Evolutionary conservation across 2,113 vertebrate species (phyloP), one percentile per base, ranked within the genome.

Genomic region (Platysternon megacephalum): DNA sequence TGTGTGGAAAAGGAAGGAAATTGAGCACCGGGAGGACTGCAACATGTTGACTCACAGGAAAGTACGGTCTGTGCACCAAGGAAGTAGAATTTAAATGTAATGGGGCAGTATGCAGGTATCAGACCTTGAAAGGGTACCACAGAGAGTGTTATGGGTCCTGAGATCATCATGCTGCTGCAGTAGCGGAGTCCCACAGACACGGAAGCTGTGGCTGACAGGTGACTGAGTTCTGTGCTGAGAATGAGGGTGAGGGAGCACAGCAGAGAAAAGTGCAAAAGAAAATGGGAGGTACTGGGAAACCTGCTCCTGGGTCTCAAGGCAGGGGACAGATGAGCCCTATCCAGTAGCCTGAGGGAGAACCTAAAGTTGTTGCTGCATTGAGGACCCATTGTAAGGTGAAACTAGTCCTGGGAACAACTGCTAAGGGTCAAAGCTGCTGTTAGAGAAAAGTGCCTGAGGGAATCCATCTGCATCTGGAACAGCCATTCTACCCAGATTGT

Each of bases 131-230:
- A n/a, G 65, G 35, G 65, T 68, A 68, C 65, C 35, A n/a, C 55
- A 56, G 53, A 55, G 58, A 13, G 61, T 5, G 29, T 35, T 32
- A 61, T 14, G 58, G 12, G 29, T 61, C 58, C 58, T 61, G n/a
- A 88, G 55, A 26, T 16, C 51, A 82, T 6, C 1, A 39, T 29
- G 0, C 0, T 61, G 79, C 56, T 1, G 1, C 1, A 2, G 82
- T 39, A 17, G 88, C 29, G 17, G 6, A 68, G 65, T 8, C 35
- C 7, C 16, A 14, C 65, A n/a, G 65, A n/a, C 14, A 68, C 5
- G 28, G 56, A 58, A 58, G 28, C 56, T 29, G 28, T 12, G 11
- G 56, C 56, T 58, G 28, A 61, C 58, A 61, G 58, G 32, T 35
- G 56, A 28, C 56, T 58, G 32, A 65, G 32, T 14, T 65, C 61